Percentiles rank a stretch among this genome's conserved stretches.
Evolutionary conservation across 2,888 invertebrate genomes (phyloP).

Genomic region (Tipula helvola): DNA sequence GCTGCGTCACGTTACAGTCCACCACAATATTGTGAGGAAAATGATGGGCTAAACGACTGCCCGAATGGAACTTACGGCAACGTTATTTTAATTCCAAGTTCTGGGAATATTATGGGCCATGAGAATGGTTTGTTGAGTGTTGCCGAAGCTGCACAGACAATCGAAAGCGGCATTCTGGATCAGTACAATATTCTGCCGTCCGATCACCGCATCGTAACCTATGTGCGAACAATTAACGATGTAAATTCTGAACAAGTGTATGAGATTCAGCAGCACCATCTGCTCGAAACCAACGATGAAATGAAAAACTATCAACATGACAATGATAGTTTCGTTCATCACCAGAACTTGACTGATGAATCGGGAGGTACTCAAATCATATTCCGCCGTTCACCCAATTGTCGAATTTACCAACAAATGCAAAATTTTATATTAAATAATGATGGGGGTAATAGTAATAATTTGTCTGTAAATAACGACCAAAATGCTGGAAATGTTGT

Average conservation of each 20-base stretch:
- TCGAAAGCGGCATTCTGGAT: not conserved
- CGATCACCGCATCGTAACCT: not conserved
- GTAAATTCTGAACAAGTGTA: not conserved
- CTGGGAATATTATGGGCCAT: not conserved
- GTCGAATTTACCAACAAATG: not conserved
- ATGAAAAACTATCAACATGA: not conserved
- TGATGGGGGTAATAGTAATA: not conserved
- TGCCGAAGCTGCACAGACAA: not conserved
- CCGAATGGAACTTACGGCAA: conserved; percentile 10
- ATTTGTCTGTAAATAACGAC: not conserved
- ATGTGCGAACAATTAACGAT: not conserved
- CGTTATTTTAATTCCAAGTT: conserved; percentile 10
- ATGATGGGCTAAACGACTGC: not conserved
- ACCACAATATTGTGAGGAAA: not conserved
- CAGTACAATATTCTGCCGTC: not conserved
- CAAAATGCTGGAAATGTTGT: not conserved
- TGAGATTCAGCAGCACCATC: not conserved
- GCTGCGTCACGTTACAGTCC: conserved; percentile 9
- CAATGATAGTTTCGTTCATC: not conserved
- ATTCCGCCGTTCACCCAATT: not conserved
- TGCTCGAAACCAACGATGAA: not conserved
- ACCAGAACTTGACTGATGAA: not conserved
- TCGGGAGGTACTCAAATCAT: not conserved
- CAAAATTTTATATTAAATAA: not conserved
- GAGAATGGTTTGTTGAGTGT: conserved; percentile 8